Base-by-base conservation (phyloP, 2,888 invertebrate genomes). In the Xanthorhoe designata region DNA sequence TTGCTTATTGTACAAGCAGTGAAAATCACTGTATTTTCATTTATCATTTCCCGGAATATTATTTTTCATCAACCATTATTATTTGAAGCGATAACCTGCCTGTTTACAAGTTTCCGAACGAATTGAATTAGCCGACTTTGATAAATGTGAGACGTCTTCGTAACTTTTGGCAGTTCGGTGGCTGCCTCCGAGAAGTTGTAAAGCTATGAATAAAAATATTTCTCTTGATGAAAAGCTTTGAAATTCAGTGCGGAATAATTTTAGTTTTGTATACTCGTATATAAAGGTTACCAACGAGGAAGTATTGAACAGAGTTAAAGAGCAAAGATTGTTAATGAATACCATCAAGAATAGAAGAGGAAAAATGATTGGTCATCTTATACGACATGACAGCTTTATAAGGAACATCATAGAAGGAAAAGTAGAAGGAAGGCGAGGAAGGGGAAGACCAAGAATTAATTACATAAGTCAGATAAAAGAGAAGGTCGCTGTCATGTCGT, bases 41-140 rank as follows among this genome's bases (percentile, higher is more conserved):
- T 56, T 64, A 62, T 67, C 63, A 65, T 55, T 42, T 38, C 8
- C 24, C 68, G 66, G 64, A 63, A 66, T 67, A 51, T 51, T 32
- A 32, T 32, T 7, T 32, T 32, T n/a, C 24, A 4, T 51, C 4
- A n/a, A 55, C 42, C 42, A 55, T 42, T 24, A 51, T 19, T 24
- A 51, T 19, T 24, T 42, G 5, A 57, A 29, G 10, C 45, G 49
- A 69, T 69, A 71, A 68, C 62, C 66, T 69, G 66, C 56, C 32
- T 73, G 64, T 69, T 66, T 68, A 61, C 64, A 73, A 70, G 65
- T 68, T 71, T 65, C 13, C 1, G n/a, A 17, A 62, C 42, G 59
- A 70, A 73, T 73, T 73, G 57, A 71, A 71, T 69, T 71, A 68
- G 68, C 59, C 42, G 68, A 69, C 60, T 66, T 70, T 72, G 70